Conservation (phyloP, 2,888 invertebrate genomes). For the Mythimna lalbum region DNA sequence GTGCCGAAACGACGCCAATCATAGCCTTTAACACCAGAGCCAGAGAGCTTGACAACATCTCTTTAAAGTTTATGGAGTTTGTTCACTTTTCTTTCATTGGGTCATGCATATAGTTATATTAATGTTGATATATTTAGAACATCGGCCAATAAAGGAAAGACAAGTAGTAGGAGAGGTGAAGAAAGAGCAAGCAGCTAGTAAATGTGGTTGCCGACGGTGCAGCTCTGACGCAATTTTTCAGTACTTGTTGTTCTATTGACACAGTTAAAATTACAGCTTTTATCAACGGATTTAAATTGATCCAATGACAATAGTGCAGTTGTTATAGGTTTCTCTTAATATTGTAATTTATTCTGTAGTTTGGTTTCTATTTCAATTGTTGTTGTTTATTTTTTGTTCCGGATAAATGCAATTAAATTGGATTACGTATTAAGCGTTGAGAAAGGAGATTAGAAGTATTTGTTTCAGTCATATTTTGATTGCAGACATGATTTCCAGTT, state of each 20-base stretch:
- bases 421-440: slow-evolving; percentile 29
- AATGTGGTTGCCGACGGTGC: slow-evolving; percentile 41
- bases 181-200: slow-evolving; percentile 24
- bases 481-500: slow-evolving; percentile 71
- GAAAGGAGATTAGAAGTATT: slow-evolving; percentile 20
- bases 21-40: slow-evolving; percentile 76
- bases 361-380: slow-evolving; percentile 25
- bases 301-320: slow-evolving; percentile 46
- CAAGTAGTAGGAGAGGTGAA: slow-evolving; percentile 7
- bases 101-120: slow-evolving; percentile 5
- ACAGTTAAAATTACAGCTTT: slow-evolving; percentile 55
- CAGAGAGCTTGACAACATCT: slow-evolving; percentile 61
- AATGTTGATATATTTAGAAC: slow-evolving; percentile 8
- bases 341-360: slow-evolving; percentile 43
- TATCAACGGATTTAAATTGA: slow-evolving; percentile 60
- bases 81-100: slow-evolving; percentile 31
- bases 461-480: slow-evolving; percentile 52
- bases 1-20: slow-evolving; percentile 81
- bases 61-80: slow-evolving; percentile 46
- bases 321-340: slow-evolving; percentile 39
- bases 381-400: slow-evolving; percentile 13
- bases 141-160: background rate
- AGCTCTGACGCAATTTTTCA: slow-evolving; percentile 50
- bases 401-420: slow-evolving; percentile 12
- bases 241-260: slow-evolving; percentile 56